These are phyloP conservation scores for Rhabdophis nuchalis DNA, from an alignment of 2,797 vertebrate genomes.

Conservation along the genomic window DNA sequence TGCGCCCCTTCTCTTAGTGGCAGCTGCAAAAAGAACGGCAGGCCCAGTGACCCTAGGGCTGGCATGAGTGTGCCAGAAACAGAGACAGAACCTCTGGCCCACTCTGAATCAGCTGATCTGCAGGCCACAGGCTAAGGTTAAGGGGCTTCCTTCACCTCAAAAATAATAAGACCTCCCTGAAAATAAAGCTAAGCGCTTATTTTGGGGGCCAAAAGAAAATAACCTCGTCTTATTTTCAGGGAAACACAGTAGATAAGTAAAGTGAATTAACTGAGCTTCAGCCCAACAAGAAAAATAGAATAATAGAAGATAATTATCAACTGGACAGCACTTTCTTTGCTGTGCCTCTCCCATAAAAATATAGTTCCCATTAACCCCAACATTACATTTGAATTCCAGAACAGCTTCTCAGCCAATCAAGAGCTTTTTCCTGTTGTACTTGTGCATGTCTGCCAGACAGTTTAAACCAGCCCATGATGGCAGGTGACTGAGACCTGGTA, in stretches of 20 bases:
- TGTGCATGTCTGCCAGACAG: background rate
- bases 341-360: background rate
- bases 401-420: background rate
- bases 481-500: background rate
- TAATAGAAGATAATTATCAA: background rate
- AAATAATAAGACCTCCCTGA: too few relatives aligned
- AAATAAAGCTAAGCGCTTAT: too few relatives aligned
- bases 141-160: too few relatives aligned
- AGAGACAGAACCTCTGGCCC: too few relatives aligned
- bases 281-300: background rate
- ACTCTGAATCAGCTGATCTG: too few relatives aligned
- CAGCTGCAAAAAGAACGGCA: too few relatives aligned
- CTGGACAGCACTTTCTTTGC: background rate
- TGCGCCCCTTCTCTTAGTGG: too few relatives aligned
- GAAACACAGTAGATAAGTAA: background rate
- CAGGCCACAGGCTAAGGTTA: too few relatives aligned
- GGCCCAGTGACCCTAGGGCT: too few relatives aligned
- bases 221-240: too few relatives aligned
- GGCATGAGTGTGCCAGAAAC: too few relatives aligned
- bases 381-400: background rate
- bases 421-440: background rate
- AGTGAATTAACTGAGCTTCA: background rate
- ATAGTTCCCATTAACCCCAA: background rate
- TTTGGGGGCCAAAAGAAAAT: too few relatives aligned
- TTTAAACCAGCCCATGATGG: background rate